A percentile compares a stretch with the other conserved stretches of the same genome.
These are phyloP conservation scores for Xestia c-nigrum DNA, from an alignment of 2,888 invertebrate genomes.

Conservation along the genomic window DNA sequence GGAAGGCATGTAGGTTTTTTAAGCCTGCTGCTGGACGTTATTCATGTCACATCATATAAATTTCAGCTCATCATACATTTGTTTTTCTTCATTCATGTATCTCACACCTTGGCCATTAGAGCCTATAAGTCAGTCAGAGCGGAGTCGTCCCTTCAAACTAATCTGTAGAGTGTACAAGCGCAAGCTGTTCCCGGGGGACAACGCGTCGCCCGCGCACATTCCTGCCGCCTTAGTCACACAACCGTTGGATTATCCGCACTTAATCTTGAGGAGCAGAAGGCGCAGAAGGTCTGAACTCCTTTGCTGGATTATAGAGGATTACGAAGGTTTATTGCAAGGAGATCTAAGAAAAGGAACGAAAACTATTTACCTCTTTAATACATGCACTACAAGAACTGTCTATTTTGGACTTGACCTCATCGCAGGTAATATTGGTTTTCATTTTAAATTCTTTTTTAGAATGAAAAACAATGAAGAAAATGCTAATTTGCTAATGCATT, in stretches of 20 bases:
- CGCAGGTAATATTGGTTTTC: background rate
- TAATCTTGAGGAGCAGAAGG: slow-evolving; percentile 36
- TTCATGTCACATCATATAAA: background rate
- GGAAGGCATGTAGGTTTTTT: background rate
- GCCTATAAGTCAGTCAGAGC: too few relatives aligned
- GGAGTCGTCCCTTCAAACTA: slow-evolving; percentile 5
- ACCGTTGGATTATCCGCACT: slow-evolving; percentile 70
- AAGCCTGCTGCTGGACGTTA: background rate
- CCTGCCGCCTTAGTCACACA: slow-evolving; percentile 65
- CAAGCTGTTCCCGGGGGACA: slow-evolving; percentile 59
- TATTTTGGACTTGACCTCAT: too few relatives aligned
- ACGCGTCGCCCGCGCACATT: slow-evolving; percentile 63
- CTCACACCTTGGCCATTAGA: background rate
- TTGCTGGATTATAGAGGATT: slow-evolving; percentile 5
- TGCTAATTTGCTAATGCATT: background rate
- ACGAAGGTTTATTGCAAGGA: background rate
- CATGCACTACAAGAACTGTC: background rate
- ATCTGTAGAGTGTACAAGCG: slow-evolving; percentile 10
- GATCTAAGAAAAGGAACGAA: background rate
- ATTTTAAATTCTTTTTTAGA: background rate
- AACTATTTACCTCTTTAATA: background rate
- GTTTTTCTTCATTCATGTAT: background rate
- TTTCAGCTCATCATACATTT: background rate
- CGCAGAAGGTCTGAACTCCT: slow-evolving; percentile 41
- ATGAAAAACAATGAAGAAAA: too few relatives aligned